phyloP scores from a whole-genome alignment of 2,113 vertebrate genomes.

The Symphodus melops region DNA sequence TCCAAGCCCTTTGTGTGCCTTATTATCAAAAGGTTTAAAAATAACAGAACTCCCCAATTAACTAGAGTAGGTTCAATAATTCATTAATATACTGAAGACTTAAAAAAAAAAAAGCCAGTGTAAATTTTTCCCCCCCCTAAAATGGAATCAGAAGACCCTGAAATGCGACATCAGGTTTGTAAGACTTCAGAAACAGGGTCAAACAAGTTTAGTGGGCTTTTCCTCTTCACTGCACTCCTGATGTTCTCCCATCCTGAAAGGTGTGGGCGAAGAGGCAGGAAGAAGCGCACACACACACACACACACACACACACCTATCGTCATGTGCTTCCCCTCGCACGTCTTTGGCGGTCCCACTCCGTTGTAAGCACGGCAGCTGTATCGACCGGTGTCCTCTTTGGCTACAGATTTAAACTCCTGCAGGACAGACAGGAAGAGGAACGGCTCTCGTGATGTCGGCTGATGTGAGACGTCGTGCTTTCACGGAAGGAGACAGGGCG shows the following conservation, averaged over 20 bases:
- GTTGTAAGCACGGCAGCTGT: slow-evolving; percentile 76
- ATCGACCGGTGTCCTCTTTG: slow-evolving; percentile 73
- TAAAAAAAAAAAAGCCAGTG: not conserved
- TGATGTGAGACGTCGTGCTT: not conserved
- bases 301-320: slow-evolving; percentile 67
- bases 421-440: not conserved
- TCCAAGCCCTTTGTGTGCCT: not conserved
- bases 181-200: slow-evolving; percentile 17
- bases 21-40: not conserved
- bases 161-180: not conserved
- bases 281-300: slow-evolving; percentile 5
- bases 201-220: slow-evolving; percentile 24
- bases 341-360: slow-evolving; percentile 62
- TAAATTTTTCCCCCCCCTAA: not conserved
- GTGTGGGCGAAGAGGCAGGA: slow-evolving; percentile 32
- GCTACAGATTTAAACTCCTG: slow-evolving; percentile 75
- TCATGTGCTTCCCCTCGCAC: slow-evolving; percentile 76
- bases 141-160: not conserved
- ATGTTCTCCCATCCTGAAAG: slow-evolving; percentile 54
- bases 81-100: not conserved
- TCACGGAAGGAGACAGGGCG: too few species aligned
- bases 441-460: not conserved
- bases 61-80: slow-evolving; percentile 10
- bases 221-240: slow-evolving; percentile 59
- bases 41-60: not conserved